Evolutionary conservation across 1,140 invertebrate genomes (phyloP).

Genomic region (Vanessa tameamea): DNA sequence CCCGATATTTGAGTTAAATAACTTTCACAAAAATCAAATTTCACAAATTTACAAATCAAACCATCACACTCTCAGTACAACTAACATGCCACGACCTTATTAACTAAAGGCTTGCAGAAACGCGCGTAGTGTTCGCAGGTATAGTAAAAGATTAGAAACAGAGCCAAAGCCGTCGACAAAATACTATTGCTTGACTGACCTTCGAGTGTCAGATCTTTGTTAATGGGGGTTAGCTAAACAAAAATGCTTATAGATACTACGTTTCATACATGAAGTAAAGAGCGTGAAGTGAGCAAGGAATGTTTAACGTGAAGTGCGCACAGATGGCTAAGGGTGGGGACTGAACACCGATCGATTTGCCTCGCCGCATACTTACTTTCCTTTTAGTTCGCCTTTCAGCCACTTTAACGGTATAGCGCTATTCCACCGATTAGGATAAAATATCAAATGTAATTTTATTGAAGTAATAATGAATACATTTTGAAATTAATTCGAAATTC

Average conservation of each 20-base stretch:
- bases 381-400: conserved; percentile 49
- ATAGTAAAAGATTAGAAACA: conserved; percentile 8
- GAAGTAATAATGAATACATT: background rate
- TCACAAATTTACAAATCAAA: conserved; percentile 20
- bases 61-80: conserved; percentile 16
- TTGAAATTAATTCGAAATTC: background rate
- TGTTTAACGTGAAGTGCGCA: conserved; percentile 60
- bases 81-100: conserved; percentile 6
- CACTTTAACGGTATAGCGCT: conserved; percentile 45
- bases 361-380: conserved; percentile 39
- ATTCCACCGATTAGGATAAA: conserved; percentile 21
- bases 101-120: background rate
- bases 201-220: conserved; percentile 49
- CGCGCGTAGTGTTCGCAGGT: conserved; percentile 10
- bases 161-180: conserved; percentile 17
- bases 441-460: conserved; percentile 20
- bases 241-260: conserved; percentile 72
- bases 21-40: conserved; percentile 7
- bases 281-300: conserved; percentile 66
- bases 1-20: background rate
- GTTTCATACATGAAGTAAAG: conserved; percentile 67
- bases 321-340: conserved; percentile 47
- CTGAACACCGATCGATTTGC: conserved; percentile 63
- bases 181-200: conserved; percentile 50
- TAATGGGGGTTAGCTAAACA: conserved; percentile 66